Percentiles rank a stretch among this genome's conserved stretches.
These are phyloP conservation scores for Gila robusta DNA, from an alignment of 2,797 vertebrate genomes.

Conservation along the genomic window DNA sequence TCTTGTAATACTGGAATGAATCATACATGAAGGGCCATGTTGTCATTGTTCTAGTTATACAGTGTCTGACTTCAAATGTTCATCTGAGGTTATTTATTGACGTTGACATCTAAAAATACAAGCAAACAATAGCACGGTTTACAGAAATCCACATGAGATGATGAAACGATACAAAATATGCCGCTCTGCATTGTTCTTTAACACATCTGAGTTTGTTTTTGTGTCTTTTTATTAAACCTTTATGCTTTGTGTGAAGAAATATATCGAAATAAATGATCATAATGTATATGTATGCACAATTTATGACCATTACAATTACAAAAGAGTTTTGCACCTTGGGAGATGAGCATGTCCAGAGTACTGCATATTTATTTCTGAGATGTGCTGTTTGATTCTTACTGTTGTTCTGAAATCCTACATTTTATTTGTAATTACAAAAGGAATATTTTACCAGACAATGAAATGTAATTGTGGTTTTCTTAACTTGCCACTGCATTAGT, in stretches of 20 bases:
- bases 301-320: conserved; percentile 11
- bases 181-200: neutral
- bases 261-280: conserved; percentile 22
- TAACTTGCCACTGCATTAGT: conserved; percentile 26
- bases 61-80: neutral
- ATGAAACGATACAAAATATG: neutral
- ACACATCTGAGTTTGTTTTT: neutral
- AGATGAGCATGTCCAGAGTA: conserved; percentile 27
- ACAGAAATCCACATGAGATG: neutral
- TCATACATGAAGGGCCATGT: neutral
- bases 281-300: conserved; percentile 35
- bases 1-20: neutral
- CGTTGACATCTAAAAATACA: neutral
- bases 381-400: conserved; percentile 8
- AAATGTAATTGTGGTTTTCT: conserved; percentile 33
- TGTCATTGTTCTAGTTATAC: neutral
- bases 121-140: neutral
- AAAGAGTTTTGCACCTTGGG: conserved; percentile 18
- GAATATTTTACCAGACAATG: conserved; percentile 34
- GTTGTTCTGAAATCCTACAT: conserved; percentile 17
- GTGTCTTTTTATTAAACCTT: conserved; percentile 9
- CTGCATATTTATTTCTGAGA: conserved; percentile 32
- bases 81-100: conserved; percentile 7
- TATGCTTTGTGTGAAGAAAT: conserved; percentile 26
- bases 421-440: conserved; percentile 31